These are phyloP conservation scores for Drosophila ambigua DNA, from an alignment of 1,140 invertebrate genomes.

Conservation along the genomic window DNA sequence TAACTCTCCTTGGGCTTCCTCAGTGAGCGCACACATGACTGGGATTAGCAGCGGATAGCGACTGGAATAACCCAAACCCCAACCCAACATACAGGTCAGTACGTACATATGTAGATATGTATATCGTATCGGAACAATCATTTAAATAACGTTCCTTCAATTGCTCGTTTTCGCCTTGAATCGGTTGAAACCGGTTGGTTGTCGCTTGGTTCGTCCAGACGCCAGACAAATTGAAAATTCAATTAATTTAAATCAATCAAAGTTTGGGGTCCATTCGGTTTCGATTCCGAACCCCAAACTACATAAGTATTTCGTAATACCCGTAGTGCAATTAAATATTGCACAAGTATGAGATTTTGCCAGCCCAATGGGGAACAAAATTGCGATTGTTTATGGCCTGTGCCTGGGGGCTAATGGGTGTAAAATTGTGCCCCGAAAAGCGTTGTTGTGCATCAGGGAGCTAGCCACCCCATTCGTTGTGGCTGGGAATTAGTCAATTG, in stretches of 20 bases:
- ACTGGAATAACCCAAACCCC: conserved; percentile 46
- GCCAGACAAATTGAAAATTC: conserved; percentile 51
- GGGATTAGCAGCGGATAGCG: conserved; percentile 44
- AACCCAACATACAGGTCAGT: conserved; percentile 46
- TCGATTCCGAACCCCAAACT: conserved; percentile 6
- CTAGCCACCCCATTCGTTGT: conserved; percentile 1
- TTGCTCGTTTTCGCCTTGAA: conserved; percentile 21
- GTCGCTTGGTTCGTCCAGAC: conserved; percentile 1
- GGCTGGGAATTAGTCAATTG: conserved; percentile 12
- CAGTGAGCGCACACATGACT: conserved; percentile 33
- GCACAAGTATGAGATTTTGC: neutral
- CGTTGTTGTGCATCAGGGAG: too few relatives aligned
- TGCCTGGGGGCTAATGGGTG: too few relatives aligned
- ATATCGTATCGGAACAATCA: conserved; percentile 29
- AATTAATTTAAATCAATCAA: conserved; percentile 69
- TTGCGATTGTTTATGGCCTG: neutral
- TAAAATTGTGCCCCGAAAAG: too few relatives aligned
- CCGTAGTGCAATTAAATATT: conserved; percentile 4
- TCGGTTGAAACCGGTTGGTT: conserved; percentile 51
- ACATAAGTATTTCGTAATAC: conserved; percentile 19
- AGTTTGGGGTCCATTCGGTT: conserved; percentile 31
- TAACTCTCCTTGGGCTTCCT: conserved; percentile 6
- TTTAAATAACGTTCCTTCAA: conserved; percentile 35
- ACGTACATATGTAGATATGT: neutral
- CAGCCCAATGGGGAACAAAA: neutral